Conservation (phyloP, 23 tunicate species). For the Aplidium turbinatum region DNA sequence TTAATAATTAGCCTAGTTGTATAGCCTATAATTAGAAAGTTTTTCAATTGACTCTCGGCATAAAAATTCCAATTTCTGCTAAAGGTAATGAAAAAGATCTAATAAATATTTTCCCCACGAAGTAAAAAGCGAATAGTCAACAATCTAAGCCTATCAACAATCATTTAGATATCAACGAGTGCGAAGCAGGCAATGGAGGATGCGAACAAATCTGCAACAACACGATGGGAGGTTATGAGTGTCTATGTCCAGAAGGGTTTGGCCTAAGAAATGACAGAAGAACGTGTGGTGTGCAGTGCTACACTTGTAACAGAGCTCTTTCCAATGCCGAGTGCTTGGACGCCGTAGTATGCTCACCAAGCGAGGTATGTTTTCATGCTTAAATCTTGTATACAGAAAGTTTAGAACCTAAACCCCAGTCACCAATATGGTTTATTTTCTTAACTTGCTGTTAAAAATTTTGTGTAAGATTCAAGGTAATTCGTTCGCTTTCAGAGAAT, state of each 20-base stretch:
- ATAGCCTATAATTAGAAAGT: too few relatives aligned
- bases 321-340: constrained; percentile 64
- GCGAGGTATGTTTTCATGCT: constrained; percentile 21
- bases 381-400: background rate
- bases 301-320: constrained; percentile 61
- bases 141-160: too few relatives aligned
- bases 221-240: constrained; percentile 71
- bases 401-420: too few relatives aligned
- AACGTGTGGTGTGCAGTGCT: constrained; percentile 80
- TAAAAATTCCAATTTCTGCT: too few relatives aligned
- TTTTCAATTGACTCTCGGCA: too few relatives aligned
- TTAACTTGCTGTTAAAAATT: too few relatives aligned
- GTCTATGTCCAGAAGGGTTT: constrained; percentile 73
- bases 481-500: background rate
- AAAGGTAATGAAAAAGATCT: too few relatives aligned
- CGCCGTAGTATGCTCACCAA: constrained; percentile 55
- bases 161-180: constrained; percentile 82
- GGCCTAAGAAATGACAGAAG: constrained; percentile 60
- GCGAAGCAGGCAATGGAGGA: constrained; percentile 53
- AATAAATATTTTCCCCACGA: too few relatives aligned
- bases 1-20: too few relatives aligned
- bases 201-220: constrained; percentile 86
- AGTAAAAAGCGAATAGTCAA: too few relatives aligned
- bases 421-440: too few relatives aligned
- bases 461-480: too few relatives aligned